phyloP scores from a whole-genome alignment of 2,888 invertebrate genomes.

The Cerceris rybyensis region DNA sequence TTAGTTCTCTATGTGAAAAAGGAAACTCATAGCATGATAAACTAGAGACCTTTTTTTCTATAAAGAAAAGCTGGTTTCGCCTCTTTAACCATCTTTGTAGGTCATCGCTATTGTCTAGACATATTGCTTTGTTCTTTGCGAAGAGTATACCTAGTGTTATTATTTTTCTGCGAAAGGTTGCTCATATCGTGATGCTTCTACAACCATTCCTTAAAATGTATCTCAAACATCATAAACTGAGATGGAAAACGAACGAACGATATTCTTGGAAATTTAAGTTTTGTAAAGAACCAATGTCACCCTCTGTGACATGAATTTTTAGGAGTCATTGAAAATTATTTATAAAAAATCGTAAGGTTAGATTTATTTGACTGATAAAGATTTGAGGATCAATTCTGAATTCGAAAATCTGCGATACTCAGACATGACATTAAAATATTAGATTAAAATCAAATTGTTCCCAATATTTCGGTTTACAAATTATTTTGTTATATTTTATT shows the following conservation, averaged over 20 bases:
- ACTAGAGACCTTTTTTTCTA: constrained; percentile 5
- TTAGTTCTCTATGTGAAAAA: background rate
- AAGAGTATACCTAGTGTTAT: constrained; percentile 6
- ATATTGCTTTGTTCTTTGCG: constrained; percentile 20
- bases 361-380: no score
- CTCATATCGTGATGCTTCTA: background rate
- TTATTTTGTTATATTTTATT: no score
- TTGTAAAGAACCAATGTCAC: no score
- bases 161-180: background rate
- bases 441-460: no score
- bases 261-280: no score
- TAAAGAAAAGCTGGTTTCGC: constrained; percentile 13
- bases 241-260: background rate
- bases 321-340: no score
- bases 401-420: no score
- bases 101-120: constrained; percentile 28
- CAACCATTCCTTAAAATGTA: background rate
- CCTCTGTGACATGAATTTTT: no score
- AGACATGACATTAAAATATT: no score
- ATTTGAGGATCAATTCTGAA: no score
- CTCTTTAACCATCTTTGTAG: constrained; percentile 29
- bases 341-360: no score
- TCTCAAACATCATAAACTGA: background rate
- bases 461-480: no score
- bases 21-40: background rate